Percentiles rank a stretch among this genome's conserved stretches.
Conservation (phyloP, 2,113 vertebrate genomes). For the Sinosuthora webbiana region DNA sequence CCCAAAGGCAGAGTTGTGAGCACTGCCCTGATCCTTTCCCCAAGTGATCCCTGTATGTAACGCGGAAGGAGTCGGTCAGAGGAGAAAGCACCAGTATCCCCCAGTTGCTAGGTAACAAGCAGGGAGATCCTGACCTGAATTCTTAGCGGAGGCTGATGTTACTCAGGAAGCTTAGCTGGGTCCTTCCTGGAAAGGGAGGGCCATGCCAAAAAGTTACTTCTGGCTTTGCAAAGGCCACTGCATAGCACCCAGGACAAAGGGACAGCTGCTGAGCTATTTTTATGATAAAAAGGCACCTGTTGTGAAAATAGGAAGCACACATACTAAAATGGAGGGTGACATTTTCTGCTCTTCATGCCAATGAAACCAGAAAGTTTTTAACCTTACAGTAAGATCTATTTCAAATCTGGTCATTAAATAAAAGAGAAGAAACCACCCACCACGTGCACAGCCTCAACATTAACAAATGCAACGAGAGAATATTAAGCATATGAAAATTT, state of each 20-base stretch:
- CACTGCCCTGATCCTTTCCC: background rate
- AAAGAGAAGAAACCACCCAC: background rate
- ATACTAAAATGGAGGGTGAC: background rate
- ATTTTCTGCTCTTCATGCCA: background rate
- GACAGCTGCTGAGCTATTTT: background rate
- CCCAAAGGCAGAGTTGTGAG: background rate
- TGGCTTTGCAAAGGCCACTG: background rate
- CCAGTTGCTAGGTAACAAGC: slow-evolving; percentile 73
- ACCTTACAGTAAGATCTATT: background rate
- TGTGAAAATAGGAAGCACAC: background rate
- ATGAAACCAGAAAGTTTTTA: background rate
- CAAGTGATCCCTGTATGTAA: slow-evolving; percentile 31
- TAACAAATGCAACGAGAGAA: background rate
- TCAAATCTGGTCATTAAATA: background rate
- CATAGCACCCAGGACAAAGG: accelerated
- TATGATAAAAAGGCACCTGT: background rate
- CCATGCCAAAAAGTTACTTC: background rate
- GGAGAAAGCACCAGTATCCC: slow-evolving; percentile 59
- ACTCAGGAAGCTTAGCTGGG: slow-evolving; percentile 33
- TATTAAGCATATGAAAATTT: background rate
- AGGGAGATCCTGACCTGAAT: slow-evolving; percentile 74
- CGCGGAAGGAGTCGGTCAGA: background rate
- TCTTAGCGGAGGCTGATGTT: slow-evolving; percentile 59
- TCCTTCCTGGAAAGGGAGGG: background rate
- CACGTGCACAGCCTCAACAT: background rate